phyloP scores from a whole-genome alignment of 2,797 vertebrate genomes.

The Malurus leucopterus region DNA sequence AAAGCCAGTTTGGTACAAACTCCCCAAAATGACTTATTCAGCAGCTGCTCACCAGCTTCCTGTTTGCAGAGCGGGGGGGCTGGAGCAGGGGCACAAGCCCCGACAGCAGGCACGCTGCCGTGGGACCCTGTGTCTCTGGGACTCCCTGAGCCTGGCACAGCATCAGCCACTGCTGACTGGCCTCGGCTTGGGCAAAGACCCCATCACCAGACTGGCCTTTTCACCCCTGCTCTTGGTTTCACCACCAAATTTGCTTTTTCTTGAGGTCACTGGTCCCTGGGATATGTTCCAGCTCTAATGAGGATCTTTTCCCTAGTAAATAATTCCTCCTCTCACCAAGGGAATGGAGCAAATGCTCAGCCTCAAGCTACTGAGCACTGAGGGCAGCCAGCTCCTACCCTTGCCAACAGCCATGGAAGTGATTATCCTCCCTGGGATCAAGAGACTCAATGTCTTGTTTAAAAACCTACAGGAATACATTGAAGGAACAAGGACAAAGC shows the following conservation, averaged over 20 bases:
- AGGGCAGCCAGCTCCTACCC: conserved; percentile 24
- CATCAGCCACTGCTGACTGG: not conserved
- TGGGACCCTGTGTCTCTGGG: not conserved
- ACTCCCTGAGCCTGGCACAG: not conserved
- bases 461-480: not conserved
- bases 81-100: not conserved
- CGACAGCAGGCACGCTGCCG: accelerated
- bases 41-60: conserved; percentile 55
- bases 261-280: not conserved
- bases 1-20: conserved; percentile 49
- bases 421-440: conserved; percentile 22
- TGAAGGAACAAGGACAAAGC: not conserved
- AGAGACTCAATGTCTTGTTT: conserved; percentile 37
- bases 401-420: conserved; percentile 37
- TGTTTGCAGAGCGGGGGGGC: not conserved
- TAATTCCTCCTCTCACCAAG: conserved; percentile 25
- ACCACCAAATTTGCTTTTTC: conserved; percentile 27
- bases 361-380: conserved; percentile 35
- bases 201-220: not conserved
- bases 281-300: conserved; percentile 34
- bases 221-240: conserved; percentile 36
- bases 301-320: conserved; percentile 36
- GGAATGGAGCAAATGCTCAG: conserved; percentile 33
- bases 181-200: not conserved
- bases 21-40: conserved; percentile 56